Percentiles rank a stretch among this genome's conserved stretches.
Evolutionary conservation across 2,113 vertebrate species (phyloP).

Genomic region (Gobiocypris rarus): DNA sequence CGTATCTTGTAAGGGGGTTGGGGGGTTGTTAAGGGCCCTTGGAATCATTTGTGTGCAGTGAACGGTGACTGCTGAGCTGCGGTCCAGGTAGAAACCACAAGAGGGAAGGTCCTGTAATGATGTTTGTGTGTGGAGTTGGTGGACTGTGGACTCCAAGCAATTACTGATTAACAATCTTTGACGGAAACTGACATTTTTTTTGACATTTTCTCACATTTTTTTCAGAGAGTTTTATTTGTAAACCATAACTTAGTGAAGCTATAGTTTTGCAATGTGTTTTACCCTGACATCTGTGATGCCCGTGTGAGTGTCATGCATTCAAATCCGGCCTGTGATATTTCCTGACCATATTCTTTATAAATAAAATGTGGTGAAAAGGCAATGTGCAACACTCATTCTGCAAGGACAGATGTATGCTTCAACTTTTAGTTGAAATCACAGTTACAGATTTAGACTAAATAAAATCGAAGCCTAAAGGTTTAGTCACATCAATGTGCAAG

Average conservation of each 20-base stretch:
- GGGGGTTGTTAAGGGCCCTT: slow-evolving; percentile 17
- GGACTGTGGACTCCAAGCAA: slow-evolving; percentile 14
- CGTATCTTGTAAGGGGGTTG: slow-evolving; percentile 11
- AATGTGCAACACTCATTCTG: not conserved
- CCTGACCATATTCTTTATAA: not conserved
- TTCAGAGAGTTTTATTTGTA: not conserved
- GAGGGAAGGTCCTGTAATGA: not conserved
- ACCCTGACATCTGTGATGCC: not conserved
- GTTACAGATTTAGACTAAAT: not conserved
- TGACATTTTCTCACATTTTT: not conserved
- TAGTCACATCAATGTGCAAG: not conserved
- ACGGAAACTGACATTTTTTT: not conserved
- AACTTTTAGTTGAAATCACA: not conserved
- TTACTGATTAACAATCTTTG: slow-evolving; percentile 12
- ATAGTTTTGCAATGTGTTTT: not conserved
- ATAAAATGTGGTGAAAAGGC: not conserved
- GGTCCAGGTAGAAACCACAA: slow-evolving; percentile 11
- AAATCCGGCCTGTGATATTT: not conserved
- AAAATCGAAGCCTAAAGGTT: no score
- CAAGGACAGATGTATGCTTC: not conserved
- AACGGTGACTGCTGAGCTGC: not conserved
- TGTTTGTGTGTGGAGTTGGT: slow-evolving; percentile 2
- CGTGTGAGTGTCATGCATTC: not conserved
- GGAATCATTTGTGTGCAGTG: slow-evolving; percentile 24
- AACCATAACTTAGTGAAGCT: not conserved